Percentiles rank a stretch among this genome's conserved stretches.
Conservation (phyloP, 2,888 invertebrate species). For the Cerceris rybyensis region DNA sequence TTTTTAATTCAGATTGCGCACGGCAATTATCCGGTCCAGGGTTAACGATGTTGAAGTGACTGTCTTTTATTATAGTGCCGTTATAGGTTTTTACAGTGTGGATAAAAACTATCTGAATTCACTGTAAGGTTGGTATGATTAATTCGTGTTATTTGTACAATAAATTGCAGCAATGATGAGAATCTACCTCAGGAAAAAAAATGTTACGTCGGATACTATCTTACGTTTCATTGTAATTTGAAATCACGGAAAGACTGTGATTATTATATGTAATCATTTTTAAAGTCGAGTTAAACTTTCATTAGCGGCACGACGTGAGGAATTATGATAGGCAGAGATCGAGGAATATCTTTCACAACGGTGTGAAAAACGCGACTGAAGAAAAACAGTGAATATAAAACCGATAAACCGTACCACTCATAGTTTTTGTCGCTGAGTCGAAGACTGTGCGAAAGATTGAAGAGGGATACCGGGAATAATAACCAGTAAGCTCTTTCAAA, state of each 20-base stretch:
- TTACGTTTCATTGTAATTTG: no score
- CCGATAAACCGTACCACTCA: slow-evolving; percentile 29
- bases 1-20: background rate
- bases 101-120: background rate
- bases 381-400: slow-evolving; percentile 15
- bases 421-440: slow-evolving; percentile 16
- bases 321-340: background rate
- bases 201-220: background rate
- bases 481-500: slow-evolving; percentile 1
- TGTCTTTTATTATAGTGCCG: background rate
- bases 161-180: background rate
- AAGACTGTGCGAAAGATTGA: slow-evolving; percentile 8
- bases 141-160: background rate
- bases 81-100: background rate
- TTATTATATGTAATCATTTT: no score
- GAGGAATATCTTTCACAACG: background rate
- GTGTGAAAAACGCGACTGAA: background rate
- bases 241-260: no score
- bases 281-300: no score
- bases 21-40: background rate
- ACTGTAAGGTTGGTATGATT: background rate
- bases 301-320: background rate
- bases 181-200: background rate
- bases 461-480: slow-evolving; percentile 15
- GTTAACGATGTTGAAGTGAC: background rate